Percentiles rank a stretch among this genome's conserved stretches.
Conservation (phyloP, 1,140 invertebrate species). For the Ostrea denselamellosa region DNA sequence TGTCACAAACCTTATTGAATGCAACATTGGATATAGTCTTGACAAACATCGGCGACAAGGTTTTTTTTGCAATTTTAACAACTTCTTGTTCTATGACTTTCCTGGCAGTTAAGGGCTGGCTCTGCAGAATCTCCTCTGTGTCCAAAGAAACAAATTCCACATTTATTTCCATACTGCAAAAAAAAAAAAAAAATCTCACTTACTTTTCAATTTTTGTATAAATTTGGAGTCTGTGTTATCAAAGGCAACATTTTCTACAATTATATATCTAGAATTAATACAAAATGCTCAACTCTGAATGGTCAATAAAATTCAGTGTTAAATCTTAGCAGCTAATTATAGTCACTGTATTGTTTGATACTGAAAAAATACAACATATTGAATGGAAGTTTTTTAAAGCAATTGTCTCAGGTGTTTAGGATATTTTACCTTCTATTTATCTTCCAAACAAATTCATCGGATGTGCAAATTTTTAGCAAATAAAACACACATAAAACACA, state of each 20-base stretch:
- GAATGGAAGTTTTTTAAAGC: too few species aligned
- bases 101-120: slow-evolving; percentile 43
- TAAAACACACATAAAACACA: neutral
- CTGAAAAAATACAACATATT: too few species aligned
- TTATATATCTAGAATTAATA: too few species aligned
- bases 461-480: neutral
- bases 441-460: neutral
- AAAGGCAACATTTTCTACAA: too few species aligned
- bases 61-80: neutral
- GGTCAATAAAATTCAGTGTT: too few species aligned
- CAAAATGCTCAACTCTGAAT: too few species aligned
- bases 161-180: slow-evolving; percentile 48
- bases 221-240: too few species aligned
- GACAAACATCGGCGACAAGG: slow-evolving; percentile 41
- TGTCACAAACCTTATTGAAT: neutral
- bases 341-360: too few species aligned
- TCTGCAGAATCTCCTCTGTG: slow-evolving; percentile 39
- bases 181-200: neutral
- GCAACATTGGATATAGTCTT: slow-evolving; percentile 8
- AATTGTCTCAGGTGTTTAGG: too few species aligned
- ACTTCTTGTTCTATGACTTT: slow-evolving; percentile 41
- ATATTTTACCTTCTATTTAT: too few species aligned
- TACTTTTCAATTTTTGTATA: too few species aligned
- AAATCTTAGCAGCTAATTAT: too few species aligned
- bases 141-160: slow-evolving; percentile 43